Conservation (phyloP, 2,113 vertebrate genomes). For the Capreolus pygargus region DNA sequence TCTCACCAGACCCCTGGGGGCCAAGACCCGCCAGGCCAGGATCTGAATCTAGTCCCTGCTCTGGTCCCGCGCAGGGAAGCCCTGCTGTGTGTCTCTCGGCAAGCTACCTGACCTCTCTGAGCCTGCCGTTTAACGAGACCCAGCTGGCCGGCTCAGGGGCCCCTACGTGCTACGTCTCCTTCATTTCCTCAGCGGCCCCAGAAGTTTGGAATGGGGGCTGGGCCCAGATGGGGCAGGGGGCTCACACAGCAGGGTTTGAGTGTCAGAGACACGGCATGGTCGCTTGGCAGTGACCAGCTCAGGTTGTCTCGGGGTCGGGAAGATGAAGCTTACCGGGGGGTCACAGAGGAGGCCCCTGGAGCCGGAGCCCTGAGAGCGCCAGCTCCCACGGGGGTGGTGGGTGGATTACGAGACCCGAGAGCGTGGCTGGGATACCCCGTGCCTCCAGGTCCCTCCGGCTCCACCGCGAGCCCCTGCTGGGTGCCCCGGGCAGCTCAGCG, state of each 20-base stretch:
- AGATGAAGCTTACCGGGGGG: neutral
- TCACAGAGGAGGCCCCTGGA: neutral
- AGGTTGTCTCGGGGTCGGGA: neutral
- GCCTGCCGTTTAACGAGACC: neutral
- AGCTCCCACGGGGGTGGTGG: neutral
- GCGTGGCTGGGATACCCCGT: fast-evolving
- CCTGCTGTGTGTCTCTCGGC: neutral
- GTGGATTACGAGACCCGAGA: too few species aligned
- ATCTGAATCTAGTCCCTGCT: neutral
- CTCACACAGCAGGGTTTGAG: neutral
- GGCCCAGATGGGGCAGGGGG: neutral
- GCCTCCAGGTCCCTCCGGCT: neutral
- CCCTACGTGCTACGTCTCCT: neutral
- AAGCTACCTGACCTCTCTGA: neutral
- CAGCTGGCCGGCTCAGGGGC: neutral
- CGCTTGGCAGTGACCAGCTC: neutral
- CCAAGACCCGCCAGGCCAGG: neutral
- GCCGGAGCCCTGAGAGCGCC: neutral
- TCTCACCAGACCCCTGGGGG: neutral
- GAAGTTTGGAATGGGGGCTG: neutral
- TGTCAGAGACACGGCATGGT: neutral
- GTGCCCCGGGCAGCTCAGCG: neutral
- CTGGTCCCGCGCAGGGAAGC: neutral
- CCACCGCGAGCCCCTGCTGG: neutral
- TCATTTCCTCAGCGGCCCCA: neutral